Evolutionary conservation across 92 coral and sea anemone genomes (phyloP).

Genomic region (Muricea muricata): DNA sequence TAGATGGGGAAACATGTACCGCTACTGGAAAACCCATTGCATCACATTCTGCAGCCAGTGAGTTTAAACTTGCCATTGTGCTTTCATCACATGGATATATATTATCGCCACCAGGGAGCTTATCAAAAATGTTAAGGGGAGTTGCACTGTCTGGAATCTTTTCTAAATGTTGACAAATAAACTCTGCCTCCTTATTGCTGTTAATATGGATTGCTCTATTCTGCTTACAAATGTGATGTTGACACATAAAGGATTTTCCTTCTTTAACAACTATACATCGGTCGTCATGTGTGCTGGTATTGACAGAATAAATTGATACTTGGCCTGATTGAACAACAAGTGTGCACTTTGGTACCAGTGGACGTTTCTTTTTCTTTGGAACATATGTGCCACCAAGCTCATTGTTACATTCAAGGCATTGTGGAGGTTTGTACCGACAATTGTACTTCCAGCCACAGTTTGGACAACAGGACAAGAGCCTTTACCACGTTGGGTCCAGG

Average conservation of each 20-base stretch:
- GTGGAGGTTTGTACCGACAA: not conserved
- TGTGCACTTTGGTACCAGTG: not conserved
- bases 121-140: not conserved
- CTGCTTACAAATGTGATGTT: conserved; percentile 2
- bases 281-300: conserved; percentile 45
- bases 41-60: not conserved
- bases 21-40: conserved; percentile 25
- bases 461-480: not conserved
- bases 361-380: not conserved
- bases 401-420: not conserved
- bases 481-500: not conserved
- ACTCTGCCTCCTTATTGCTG: conserved; percentile 3
- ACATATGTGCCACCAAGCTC: conserved; percentile 25
- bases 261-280: not conserved
- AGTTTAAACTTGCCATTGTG: not conserved
- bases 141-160: not conserved
- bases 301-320: not conserved
- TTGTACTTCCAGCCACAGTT: not conserved
- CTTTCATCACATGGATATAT: not conserved
- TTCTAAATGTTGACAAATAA: conserved; percentile 26
- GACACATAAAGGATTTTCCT: not conserved
- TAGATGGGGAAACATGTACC: conserved; percentile 5
- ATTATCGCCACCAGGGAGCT: not conserved
- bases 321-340: not conserved
- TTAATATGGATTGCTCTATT: not conserved